These are phyloP conservation scores for Microctenopoma stevenorrisi DNA, from an alignment of 2,797 vertebrate genomes.

Conservation along the genomic window DNA sequence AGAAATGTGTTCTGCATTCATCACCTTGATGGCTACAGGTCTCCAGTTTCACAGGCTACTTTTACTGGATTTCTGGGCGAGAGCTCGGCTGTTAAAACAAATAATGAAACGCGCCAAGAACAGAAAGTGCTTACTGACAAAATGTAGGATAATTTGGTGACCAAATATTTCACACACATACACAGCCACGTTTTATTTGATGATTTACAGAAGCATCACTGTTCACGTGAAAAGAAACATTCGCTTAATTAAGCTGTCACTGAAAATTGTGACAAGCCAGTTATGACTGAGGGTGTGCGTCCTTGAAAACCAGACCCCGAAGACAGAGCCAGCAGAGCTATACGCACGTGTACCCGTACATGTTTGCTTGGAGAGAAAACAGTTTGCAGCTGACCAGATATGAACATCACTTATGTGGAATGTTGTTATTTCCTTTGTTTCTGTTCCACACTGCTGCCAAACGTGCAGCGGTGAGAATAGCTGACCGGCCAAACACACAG, in stretches of 20 bases:
- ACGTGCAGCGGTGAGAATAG: slow-evolving; percentile 52
- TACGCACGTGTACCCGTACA: not conserved
- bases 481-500: slow-evolving; percentile 69
- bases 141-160: slow-evolving; percentile 12
- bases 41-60: slow-evolving; percentile 4
- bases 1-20: slow-evolving; percentile 15
- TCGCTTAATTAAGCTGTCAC: not conserved
- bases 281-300: not conserved
- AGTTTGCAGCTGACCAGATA: slow-evolving; percentile 36
- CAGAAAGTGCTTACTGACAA: slow-evolving; percentile 43
- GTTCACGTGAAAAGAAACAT: not conserved
- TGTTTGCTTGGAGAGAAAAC: slow-evolving; percentile 17
- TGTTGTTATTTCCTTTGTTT: slow-evolving; percentile 61
- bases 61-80: slow-evolving; percentile 17
- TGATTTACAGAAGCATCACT: not conserved
- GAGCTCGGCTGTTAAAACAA: slow-evolving; percentile 36
- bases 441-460: slow-evolving; percentile 59
- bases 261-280: not conserved
- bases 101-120: slow-evolving; percentile 48
- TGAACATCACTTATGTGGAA: slow-evolving; percentile 66
- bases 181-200: not conserved
- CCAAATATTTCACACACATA: not conserved
- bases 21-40: slow-evolving; percentile 11
- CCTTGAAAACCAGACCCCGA: slow-evolving; percentile 6
- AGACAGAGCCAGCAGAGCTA: slow-evolving; percentile 4